Conservation (phyloP, 92 coral and sea anemone species). For the Meandrina meandrites region DNA sequence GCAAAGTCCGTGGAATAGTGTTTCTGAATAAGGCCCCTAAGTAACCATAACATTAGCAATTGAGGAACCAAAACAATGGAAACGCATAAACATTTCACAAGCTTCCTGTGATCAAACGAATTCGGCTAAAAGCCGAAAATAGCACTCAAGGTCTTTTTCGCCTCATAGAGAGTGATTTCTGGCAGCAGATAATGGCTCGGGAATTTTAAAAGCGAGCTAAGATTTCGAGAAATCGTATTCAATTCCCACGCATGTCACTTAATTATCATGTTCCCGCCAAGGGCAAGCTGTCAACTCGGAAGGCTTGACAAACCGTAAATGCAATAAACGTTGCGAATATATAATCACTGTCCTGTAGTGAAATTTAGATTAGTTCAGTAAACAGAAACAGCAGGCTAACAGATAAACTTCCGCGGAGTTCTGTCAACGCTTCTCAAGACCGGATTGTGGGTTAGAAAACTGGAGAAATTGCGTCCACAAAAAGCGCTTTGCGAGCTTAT, state of each 20-base stretch:
- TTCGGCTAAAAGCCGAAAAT: conserved; percentile 44
- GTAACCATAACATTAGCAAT: conserved; percentile 79
- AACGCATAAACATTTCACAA: conserved; percentile 60
- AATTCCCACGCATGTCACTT: conserved; percentile 33
- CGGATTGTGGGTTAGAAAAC: conserved; percentile 35
- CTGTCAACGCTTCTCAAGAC: conserved; percentile 52
- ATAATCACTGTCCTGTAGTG: conserved; percentile 82
- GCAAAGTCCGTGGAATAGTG: conserved; percentile 71
- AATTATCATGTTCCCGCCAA: conserved; percentile 39
- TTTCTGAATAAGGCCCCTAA: conserved; percentile 54
- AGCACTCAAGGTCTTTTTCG: conserved; percentile 27
- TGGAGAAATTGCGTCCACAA: conserved; percentile 2
- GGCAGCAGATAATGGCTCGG: conserved; percentile 30
- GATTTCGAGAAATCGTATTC: conserved; percentile 25
- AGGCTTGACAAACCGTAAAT: conserved; percentile 53
- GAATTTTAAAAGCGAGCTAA: conserved; percentile 23
- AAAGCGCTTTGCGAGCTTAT: conserved; percentile 1
- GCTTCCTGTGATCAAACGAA: conserved; percentile 56
- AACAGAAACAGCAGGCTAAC: conserved; percentile 75
- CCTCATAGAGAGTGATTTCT: conserved; percentile 26
- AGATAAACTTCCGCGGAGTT: conserved; percentile 53
- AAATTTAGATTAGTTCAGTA: conserved; percentile 83
- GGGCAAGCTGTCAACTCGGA: conserved; percentile 56
- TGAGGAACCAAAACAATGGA: conserved; percentile 63
- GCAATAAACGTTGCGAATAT: conserved; percentile 76